Base-by-base conservation (phyloP, 2,888 invertebrate genomes). In the Caenorhabditis sp. region DNA sequence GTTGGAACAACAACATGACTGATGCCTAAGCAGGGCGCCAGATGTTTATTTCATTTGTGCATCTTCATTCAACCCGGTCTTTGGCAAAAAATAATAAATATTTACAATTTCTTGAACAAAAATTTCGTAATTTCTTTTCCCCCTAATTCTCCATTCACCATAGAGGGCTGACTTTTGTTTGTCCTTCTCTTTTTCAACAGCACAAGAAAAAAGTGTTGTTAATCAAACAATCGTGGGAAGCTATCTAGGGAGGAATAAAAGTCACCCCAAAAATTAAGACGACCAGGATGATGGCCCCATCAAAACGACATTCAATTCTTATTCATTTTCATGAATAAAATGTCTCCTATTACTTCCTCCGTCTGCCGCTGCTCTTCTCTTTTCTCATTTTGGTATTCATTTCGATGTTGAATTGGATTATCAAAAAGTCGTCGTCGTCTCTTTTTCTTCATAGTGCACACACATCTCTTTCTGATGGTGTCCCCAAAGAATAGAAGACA, bases 341-440 rank as follows among this genome's bases (percentile, higher is more conserved):
- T 63, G 62, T 72, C 72, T 72, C 72, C 72, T 72, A 67, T 72
- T 72, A 72, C 72, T 61, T 50, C 51, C n/a, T 24, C 31, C 31
- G 31, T 31, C 31, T 31, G 31, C 31, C 10, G n/a, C n/a, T 31
- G 31, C 31, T 31, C 10, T 55, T 27, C 51, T 50, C 3, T 23
- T 21, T 51, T 51, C 23, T n/a, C 21, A 51, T 51, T 51, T 51
- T 43, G 43, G 43, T 43, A 43, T 43, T 43, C 43, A 43, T 43
- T 43, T 43, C 43, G 43, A 43, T 17, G 43, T 14, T 17, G 17
- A 43, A 43, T 43, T 43, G 43, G 43, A 43, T 43, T 43, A 43
- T 43, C 43, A 43, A 43, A 43, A 43, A 43, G 17, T 31, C 31
- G 31, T 6, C 31, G 5, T 36, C 36, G 6, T 12, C 36, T 17